A percentile compares a stretch with the other conserved stretches of the same genome.
phyloP scores from a whole-genome alignment of 2,113 vertebrate species.

The Stegastes partitus region DNA sequence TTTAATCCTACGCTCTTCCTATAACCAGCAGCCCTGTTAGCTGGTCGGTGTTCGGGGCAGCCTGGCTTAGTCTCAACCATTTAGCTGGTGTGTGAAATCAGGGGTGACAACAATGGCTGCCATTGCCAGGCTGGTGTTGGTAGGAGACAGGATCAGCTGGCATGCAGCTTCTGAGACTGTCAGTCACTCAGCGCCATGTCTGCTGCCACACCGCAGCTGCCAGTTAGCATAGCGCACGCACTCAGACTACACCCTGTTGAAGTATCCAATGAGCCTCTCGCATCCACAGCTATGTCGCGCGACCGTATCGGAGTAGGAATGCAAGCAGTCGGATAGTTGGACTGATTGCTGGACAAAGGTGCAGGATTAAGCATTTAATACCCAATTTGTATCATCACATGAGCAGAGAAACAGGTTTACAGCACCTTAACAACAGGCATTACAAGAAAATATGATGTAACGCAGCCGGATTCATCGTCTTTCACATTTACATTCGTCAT shows the following conservation, averaged over 20 bases:
- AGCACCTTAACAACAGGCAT: no score
- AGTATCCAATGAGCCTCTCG: conserved; percentile 47
- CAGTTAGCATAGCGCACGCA: conserved; percentile 59
- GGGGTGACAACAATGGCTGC: conserved; percentile 86
- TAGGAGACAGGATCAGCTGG: conserved; percentile 80
- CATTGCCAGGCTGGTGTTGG: conserved; percentile 75
- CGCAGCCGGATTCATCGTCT: neutral
- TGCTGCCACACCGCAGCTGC: conserved; percentile 64
- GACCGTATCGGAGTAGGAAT: conserved; percentile 19
- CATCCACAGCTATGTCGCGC: conserved; percentile 38
- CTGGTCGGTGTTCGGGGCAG: conserved; percentile 31
- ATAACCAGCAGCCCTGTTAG: conserved; percentile 29
- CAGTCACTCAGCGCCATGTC: conserved; percentile 82
- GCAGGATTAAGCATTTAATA: conserved; percentile 15
- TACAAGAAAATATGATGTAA: neutral
- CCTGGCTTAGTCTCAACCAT: conserved; percentile 72
- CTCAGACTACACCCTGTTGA: conserved; percentile 44
- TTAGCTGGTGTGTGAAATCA: conserved; percentile 90
- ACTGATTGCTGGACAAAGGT: neutral
- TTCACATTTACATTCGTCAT: neutral
- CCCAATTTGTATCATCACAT: neutral
- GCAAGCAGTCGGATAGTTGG: conserved; percentile 10
- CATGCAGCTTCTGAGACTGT: conserved; percentile 75
- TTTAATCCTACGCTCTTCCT: neutral
- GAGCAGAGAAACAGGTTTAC: neutral